Conservation (phyloP, 92 coral and sea anemone genomes). For the Epizoanthus illoricatus region DNA sequence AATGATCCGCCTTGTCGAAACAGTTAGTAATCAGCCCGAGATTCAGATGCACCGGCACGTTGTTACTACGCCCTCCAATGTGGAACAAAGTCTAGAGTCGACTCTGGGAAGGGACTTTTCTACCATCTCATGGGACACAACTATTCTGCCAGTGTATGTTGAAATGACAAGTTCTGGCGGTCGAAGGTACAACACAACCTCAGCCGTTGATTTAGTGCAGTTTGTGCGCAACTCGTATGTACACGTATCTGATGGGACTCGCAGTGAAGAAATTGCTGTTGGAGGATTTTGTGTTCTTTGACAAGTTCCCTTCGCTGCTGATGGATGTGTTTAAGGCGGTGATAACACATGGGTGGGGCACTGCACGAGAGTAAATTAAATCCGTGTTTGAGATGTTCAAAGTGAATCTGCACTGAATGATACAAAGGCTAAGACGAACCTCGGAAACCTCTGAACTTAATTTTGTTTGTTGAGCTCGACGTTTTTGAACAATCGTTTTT, state of each 20-base stretch:
- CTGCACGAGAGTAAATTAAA: constrained; percentile 8
- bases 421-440: no score
- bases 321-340: constrained; percentile 57
- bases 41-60: constrained; percentile 6
- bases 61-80: background rate
- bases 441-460: no score
- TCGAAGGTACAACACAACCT: constrained; percentile 39
- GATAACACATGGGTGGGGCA: constrained; percentile 45
- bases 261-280: constrained; percentile 31
- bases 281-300: constrained; percentile 41
- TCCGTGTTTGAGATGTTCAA: constrained; percentile 12
- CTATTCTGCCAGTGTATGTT: constrained; percentile 13
- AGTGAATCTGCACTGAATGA: background rate
- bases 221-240: constrained; percentile 51
- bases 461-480: no score
- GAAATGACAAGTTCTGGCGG: constrained; percentile 35
- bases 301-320: constrained; percentile 50
- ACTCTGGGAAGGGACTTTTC: background rate
- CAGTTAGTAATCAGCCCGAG: constrained; percentile 56
- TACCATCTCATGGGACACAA: constrained; percentile 3
- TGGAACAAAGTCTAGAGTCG: constrained; percentile 27
- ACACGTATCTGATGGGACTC: constrained; percentile 45
- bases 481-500: no score
- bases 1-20: constrained; percentile 36
- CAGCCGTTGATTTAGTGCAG: constrained; percentile 55